phyloP scores from a whole-genome alignment of 2,888 invertebrate genomes.

The Nomada hirtipes region DNA sequence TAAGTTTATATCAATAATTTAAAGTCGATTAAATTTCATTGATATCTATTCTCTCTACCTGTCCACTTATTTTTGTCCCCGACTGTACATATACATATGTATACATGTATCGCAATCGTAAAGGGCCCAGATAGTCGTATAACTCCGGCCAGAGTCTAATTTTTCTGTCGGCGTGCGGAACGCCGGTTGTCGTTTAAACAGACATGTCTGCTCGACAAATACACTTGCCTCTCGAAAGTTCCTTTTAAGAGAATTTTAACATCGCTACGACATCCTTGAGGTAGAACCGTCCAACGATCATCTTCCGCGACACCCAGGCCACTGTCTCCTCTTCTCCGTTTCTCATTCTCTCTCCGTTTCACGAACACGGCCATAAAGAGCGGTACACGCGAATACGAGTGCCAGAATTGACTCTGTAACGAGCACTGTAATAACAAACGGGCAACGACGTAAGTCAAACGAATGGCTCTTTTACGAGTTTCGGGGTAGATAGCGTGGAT shows the following conservation, averaged over 20 bases:
- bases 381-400: conserved; percentile 66
- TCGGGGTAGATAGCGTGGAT: conserved; percentile 34
- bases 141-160: conserved; percentile 37
- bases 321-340: neutral
- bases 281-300: conserved; percentile 8
- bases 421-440: conserved; percentile 78
- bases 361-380: conserved; percentile 62
- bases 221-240: conserved; percentile 37
- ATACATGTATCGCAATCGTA: neutral
- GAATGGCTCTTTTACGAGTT: conserved; percentile 79
- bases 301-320: conserved; percentile 19
- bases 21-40: no score
- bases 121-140: conserved; percentile 8
- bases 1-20: no score
- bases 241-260: conserved; percentile 48
- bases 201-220: conserved; percentile 40
- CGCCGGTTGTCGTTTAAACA: conserved; percentile 20
- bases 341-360: conserved; percentile 3
- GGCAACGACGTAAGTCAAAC: conserved; percentile 77
- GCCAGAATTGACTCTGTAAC: conserved; percentile 74
- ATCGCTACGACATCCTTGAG: conserved; percentile 28
- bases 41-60: no score
- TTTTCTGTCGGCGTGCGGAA: conserved; percentile 30
- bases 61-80: no score
- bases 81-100: neutral